Conservation (phyloP, 2,113 vertebrate genomes). For the Nothocercus nigrocapillus region DNA sequence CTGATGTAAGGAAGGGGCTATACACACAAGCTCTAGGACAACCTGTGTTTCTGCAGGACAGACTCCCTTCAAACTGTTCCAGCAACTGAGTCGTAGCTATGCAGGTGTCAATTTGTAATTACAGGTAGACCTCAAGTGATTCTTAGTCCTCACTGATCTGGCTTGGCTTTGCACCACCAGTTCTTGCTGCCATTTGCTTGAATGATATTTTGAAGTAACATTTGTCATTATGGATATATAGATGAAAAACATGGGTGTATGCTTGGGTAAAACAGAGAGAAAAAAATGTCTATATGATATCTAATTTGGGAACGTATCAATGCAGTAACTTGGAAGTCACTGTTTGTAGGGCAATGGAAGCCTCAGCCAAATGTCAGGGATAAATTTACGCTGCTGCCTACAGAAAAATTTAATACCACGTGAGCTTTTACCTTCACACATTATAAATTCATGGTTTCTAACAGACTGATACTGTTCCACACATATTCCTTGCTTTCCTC, state of each 20-base stretch:
- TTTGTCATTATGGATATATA: not conserved
- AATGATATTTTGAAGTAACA: not conserved
- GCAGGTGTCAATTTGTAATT: not conserved
- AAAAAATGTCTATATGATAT: not conserved
- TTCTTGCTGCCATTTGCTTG: not conserved
- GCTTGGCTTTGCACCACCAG: not conserved
- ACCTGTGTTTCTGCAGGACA: not conserved
- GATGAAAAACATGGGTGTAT: not conserved
- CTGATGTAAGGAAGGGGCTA: not conserved
- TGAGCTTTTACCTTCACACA: not conserved
- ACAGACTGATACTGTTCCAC: not conserved
- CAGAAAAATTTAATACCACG: not conserved
- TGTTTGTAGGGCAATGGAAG: not conserved
- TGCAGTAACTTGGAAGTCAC: not conserved
- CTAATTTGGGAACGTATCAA: not conserved
- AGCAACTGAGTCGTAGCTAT: not conserved
- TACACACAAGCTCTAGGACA: not conserved
- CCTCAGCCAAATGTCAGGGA: not conserved
- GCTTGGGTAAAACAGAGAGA: not conserved
- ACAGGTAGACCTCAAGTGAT: not conserved
- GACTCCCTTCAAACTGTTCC: not conserved
- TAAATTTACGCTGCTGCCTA: not conserved
- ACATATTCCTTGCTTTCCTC: not conserved
- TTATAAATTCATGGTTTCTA: not conserved
- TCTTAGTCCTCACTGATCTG: not conserved